These are phyloP conservation scores for Perca fluviatilis DNA, from an alignment of 2,113 vertebrate species.

Conservation along the genomic window DNA sequence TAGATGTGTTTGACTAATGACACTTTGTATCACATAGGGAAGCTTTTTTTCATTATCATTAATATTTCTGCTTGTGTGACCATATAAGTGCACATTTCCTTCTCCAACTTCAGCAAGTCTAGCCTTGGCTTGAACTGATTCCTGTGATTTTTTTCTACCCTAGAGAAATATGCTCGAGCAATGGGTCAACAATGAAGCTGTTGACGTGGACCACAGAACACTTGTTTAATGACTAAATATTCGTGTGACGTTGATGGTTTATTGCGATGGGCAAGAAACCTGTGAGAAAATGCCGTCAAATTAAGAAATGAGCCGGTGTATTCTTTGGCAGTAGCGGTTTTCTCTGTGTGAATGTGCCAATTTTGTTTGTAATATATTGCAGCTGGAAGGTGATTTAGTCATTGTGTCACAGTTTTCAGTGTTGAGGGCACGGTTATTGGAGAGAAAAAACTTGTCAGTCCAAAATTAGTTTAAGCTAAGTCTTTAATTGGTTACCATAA, in stretches of 20 bases:
- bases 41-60: background rate
- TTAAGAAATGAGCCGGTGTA: constrained; percentile 1
- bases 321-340: background rate
- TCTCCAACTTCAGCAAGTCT: background rate
- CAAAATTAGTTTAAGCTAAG: background rate
- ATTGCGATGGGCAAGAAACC: background rate
- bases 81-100: constrained; percentile 21
- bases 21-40: background rate
- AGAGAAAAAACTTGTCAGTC: too few relatives aligned
- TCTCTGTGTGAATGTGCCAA: background rate
- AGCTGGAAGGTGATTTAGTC: too few relatives aligned
- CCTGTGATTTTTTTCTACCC: background rate
- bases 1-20: background rate
- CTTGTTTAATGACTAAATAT: constrained; percentile 7
- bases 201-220: background rate
- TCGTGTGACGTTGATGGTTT: constrained; percentile 12
- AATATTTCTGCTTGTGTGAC: constrained; percentile 4
- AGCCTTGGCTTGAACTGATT: background rate
- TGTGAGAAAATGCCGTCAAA: background rate
- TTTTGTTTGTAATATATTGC: background rate
- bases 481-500: background rate
- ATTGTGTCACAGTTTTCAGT: background rate
- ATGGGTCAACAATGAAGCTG: background rate
- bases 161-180: background rate
- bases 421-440: background rate